phyloP scores from a whole-genome alignment of 2,113 vertebrate species.

The Centrocercus urophasianus region DNA sequence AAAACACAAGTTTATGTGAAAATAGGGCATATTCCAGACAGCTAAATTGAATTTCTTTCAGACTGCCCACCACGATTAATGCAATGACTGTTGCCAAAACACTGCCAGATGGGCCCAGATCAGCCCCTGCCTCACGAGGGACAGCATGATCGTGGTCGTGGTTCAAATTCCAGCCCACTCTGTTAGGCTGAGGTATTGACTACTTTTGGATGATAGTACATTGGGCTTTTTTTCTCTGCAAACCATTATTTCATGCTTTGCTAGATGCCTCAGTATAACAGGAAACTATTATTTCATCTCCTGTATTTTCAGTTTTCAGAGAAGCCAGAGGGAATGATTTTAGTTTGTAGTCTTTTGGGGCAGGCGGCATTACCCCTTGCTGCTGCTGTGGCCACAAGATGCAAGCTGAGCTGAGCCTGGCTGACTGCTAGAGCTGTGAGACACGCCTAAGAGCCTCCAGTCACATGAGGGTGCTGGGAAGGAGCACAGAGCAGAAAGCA shows the following conservation, averaged over 20 bases:
- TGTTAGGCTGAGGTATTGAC: background rate
- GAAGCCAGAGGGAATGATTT: background rate
- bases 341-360: background rate
- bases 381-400: background rate
- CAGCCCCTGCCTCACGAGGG: background rate
- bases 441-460: too few relatives aligned
- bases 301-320: background rate
- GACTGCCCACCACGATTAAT: background rate
- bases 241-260: background rate
- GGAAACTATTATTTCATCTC: background rate
- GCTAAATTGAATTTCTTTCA: background rate
- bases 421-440: background rate
- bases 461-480: background rate
- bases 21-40: background rate
- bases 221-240: background rate
- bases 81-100: background rate
- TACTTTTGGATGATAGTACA: background rate
- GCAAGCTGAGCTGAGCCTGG: background rate
- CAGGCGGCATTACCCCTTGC: accelerated
- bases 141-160: background rate
- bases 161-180: background rate
- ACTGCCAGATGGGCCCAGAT: background rate
- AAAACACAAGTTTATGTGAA: background rate
- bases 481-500: background rate
- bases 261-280: background rate